Evolutionary conservation across 2,113 vertebrate genomes (phyloP).

Genomic region (Leuciscus idus): DNA sequence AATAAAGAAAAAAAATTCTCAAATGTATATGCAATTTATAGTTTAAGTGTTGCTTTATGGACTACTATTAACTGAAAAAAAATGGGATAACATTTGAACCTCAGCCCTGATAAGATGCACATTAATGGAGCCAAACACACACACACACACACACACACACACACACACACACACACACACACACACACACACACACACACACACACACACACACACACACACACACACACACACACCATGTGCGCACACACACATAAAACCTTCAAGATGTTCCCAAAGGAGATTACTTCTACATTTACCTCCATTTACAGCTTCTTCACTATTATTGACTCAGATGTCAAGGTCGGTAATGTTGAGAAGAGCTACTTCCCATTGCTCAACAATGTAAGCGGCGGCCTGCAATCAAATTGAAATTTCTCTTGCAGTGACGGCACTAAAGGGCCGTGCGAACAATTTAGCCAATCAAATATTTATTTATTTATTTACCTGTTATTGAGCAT

Average conservation of each 20-base stretch:
- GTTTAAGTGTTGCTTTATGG: not conserved
- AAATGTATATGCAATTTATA: not conserved
- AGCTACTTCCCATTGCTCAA: conserved; percentile 30
- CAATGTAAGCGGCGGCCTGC: not conserved
- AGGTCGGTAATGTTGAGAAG: conserved; percentile 19
- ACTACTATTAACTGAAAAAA: not conserved
- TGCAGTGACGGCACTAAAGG: not conserved
- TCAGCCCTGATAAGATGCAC: not conserved
- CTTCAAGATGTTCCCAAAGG: not conserved
- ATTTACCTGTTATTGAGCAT: not conserved
- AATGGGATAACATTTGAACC: not conserved
- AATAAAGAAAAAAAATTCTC: not conserved
- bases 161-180: too few species aligned
- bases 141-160: not conserved
- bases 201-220: too few species aligned
- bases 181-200: conserved; percentile 12
- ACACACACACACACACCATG: too few species aligned
- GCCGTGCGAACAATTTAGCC: not conserved
- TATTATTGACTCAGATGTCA: conserved; percentile 34
- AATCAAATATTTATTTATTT: conserved; percentile 2
- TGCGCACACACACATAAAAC: not conserved
- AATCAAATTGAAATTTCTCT: not conserved
- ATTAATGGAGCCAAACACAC: conserved; percentile 3
- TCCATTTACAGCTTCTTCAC: conserved; percentile 25
- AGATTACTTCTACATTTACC: conserved; percentile 12